These are phyloP conservation scores for Cairina moschata DNA, from an alignment of 2,113 vertebrate species.

Conservation along the genomic window DNA sequence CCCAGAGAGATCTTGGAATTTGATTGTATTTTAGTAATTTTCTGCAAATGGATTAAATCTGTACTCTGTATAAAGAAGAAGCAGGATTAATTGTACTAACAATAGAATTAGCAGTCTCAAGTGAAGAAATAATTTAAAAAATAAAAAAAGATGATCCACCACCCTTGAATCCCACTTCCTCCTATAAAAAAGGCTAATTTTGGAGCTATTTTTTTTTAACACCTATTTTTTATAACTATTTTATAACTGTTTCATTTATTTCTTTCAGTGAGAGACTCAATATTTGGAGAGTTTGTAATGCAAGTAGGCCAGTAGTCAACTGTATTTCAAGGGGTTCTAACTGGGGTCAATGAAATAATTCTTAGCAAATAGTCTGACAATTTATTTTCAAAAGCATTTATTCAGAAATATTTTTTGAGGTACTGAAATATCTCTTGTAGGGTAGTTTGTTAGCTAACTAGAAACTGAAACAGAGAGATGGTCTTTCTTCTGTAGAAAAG, in stretches of 20 bases:
- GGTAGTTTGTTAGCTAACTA: not conserved
- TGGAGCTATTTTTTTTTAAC: not conserved
- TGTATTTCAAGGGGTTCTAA: not conserved
- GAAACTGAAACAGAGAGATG: not conserved
- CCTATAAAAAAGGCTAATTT: not conserved
- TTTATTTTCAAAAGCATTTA: not conserved
- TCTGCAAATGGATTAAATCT: not conserved
- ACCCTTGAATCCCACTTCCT: not conserved
- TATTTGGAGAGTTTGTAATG: not conserved
- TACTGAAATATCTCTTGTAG: not conserved
- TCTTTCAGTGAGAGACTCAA: not conserved
- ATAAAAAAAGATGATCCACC: not conserved
- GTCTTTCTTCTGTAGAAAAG: not conserved
- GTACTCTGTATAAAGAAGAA: not conserved
- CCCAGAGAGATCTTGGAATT: not conserved
- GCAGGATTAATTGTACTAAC: not conserved
- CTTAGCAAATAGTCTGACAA: not conserved
- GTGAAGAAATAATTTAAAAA: not conserved
- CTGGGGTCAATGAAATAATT: not conserved
- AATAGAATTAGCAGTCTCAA: not conserved
- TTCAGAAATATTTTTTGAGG: not conserved
- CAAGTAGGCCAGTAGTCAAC: not conserved
- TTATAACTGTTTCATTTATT: not conserved
- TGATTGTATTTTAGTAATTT: not conserved
- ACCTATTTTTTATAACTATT: too few relatives aligned